Evolutionary conservation across 1,140 invertebrate genomes (phyloP), one percentile per base, ranked within the genome.

Genomic region (Cylas formicarius): DNA sequence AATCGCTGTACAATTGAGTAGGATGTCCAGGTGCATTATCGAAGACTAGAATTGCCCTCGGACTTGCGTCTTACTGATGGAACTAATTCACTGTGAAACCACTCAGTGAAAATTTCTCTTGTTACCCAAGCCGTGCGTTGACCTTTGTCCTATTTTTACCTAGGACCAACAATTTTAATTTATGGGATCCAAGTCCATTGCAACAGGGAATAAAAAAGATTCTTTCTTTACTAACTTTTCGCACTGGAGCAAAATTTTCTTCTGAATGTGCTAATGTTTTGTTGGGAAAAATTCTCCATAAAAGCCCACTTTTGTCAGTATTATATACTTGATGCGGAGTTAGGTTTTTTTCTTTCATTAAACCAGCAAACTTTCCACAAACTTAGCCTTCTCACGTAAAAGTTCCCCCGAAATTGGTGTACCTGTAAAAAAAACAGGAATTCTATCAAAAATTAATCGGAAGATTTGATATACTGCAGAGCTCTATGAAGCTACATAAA

Each of bases 121-220:
- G 33, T 45, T 7, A 45, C 19, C 35, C 34, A 45, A 29, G 8
- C n/a, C 10, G 22, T 39, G n/a, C 24, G 57, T 57, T 60, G 56
- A 44, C 38, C 38, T 11, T 56, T 52, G 48, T 62, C 52, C 59
- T 55, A 9, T 23, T 14, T 58, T 63, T 65, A 5, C 58, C 59
- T 28, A 66, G 56, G 8, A 62, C 46, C 8, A 45, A 20, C n/a
- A 62, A 40, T 40, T 55, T 31, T 22, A 66, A 41, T 53, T 65
- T 62, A 40, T 63, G 60, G 9, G 46, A 56, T 32, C 62, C 63
- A 47, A 48, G 41, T 32, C 60, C 56, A 48, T 66, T 67, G 28
- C 56, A 37, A 53, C 64, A 65, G 16, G 47, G 45, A 49, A 63
- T 55, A 23, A 62, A 44, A 38, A 57, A 65, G n/a, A 66, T 46